Base-by-base conservation (phyloP, 1,140 invertebrate genomes). In the Hylaeus anthracinus region DNA sequence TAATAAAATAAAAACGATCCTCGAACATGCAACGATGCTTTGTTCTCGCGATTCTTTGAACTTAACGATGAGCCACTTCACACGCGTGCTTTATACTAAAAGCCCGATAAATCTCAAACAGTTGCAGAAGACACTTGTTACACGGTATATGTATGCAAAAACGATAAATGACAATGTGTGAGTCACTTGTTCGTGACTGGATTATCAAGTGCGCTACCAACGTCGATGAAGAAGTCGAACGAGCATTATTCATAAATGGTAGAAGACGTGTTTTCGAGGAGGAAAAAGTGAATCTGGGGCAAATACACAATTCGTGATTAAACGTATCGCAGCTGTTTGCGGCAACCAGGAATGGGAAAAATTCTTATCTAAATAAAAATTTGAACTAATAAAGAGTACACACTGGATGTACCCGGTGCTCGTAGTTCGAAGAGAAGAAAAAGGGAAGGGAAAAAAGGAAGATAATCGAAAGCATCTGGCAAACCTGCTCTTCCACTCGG, bases 401-500 rank as follows among this genome's bases (percentile, higher is more conserved):
- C 48, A 53, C 58, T 60, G 26, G 26, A 26, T 26, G 26, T 26
- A 26, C 26, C 26, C 26, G 26, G 56, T 15, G 60, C 64, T 64
- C 51, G 39, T 39, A 53, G 37, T 41, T 80, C 10, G 37, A 15
- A 67, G 64, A 61, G 65, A 75, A 58, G 78, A 63, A n/a, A 48
- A 55, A 67, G 65, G 72, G 76, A 58, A 64, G 12, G 39, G 10
- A 45, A 55, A 72, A 76, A 70, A 60, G 60, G 65, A 74, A 71
- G 55, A 73, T 72, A 80, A 76, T 86, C 83, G 53, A 60, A 26
- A 55, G 70, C 75, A 85, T 83, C 65, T 87, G 69, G 71, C 63
- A 67, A 84, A 86, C 79, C 73, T 72, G 80, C 81, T 84, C 74
- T 73, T 79, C 71, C 66, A 81, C 65, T 86, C 60, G 56, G 79